phyloP scores from a whole-genome alignment of 2,888 invertebrate species.

The Ectemnius continuus region DNA sequence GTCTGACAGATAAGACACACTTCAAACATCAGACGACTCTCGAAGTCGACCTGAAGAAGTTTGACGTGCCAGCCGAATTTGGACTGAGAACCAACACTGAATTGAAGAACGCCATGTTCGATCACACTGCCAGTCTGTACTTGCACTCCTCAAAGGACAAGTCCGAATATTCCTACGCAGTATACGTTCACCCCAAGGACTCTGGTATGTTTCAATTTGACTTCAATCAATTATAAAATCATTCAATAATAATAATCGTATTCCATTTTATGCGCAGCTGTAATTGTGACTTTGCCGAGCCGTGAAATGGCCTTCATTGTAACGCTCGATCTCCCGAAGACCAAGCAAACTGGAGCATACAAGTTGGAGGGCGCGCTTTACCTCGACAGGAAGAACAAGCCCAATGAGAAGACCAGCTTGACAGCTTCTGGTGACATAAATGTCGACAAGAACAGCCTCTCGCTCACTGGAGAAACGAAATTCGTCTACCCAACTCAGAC shows the following conservation, averaged over 20 bases:
- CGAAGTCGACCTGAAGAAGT: slow-evolving; percentile 85
- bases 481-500: slow-evolving; percentile 84
- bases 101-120: slow-evolving; percentile 80
- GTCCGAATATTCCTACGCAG: slow-evolving; percentile 85
- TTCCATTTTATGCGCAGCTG: slow-evolving; percentile 73
- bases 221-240: not conserved
- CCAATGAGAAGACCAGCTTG: slow-evolving; percentile 84
- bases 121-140: slow-evolving; percentile 86
- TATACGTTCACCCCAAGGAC: slow-evolving; percentile 83
- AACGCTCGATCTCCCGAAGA: slow-evolving; percentile 69
- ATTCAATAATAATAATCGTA: not conserved
- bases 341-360: slow-evolving; percentile 80
- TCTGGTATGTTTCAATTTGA: slow-evolving; percentile 78
- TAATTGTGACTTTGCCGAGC: slow-evolving; percentile 84
- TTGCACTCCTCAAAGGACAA: slow-evolving; percentile 84
- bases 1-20: slow-evolving; percentile 78
- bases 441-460: slow-evolving; percentile 78
- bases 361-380: slow-evolving; percentile 83
- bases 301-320: slow-evolving; percentile 84
- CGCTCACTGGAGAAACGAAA: slow-evolving; percentile 81
- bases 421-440: slow-evolving; percentile 80
- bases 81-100: slow-evolving; percentile 84
- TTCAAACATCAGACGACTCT: slow-evolving; percentile 83
- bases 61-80: slow-evolving; percentile 87
- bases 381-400: slow-evolving; percentile 85